Evolutionary conservation across 2,797 vertebrate genomes (phyloP).

Genomic region (Simalia tracyae): DNA sequence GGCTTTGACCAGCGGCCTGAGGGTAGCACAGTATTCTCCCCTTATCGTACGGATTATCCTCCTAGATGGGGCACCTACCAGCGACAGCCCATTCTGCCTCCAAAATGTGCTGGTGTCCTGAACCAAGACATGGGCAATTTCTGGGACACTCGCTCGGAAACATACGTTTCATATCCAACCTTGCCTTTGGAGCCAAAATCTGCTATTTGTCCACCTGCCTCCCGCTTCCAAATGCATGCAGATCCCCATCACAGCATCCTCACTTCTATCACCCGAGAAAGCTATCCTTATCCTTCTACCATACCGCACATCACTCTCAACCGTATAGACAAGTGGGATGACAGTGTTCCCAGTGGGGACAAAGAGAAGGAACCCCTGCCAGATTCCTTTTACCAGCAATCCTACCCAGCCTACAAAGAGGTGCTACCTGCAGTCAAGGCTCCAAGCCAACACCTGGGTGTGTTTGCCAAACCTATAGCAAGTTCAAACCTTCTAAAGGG

Average conservation of each 20-base stretch:
- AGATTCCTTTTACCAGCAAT: neutral
- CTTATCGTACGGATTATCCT: neutral
- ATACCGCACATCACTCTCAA: neutral
- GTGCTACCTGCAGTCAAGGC: neutral
- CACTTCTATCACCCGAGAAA: neutral
- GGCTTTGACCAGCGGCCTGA: neutral
- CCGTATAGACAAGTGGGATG: slow-evolving; percentile 13
- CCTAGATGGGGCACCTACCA: slow-evolving; percentile 9
- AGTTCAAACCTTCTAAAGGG: neutral
- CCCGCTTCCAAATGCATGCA: neutral
- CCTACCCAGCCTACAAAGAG: neutral
- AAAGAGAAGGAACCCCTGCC: neutral
- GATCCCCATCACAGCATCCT: neutral
- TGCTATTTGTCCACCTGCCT: neutral
- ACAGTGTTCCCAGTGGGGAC: neutral
- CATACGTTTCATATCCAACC: neutral
- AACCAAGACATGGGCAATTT: neutral
- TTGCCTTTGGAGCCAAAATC: neutral
- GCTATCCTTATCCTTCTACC: neutral
- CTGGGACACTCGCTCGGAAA: neutral
- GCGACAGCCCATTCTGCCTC: neutral
- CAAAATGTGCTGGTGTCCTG: neutral
- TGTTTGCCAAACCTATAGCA: neutral
- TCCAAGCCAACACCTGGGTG: slow-evolving; percentile 1
- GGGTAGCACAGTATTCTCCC: neutral